Evolutionary conservation across 2,888 invertebrate genomes (phyloP).

Genomic region (Exephanes ischioxanthus): DNA sequence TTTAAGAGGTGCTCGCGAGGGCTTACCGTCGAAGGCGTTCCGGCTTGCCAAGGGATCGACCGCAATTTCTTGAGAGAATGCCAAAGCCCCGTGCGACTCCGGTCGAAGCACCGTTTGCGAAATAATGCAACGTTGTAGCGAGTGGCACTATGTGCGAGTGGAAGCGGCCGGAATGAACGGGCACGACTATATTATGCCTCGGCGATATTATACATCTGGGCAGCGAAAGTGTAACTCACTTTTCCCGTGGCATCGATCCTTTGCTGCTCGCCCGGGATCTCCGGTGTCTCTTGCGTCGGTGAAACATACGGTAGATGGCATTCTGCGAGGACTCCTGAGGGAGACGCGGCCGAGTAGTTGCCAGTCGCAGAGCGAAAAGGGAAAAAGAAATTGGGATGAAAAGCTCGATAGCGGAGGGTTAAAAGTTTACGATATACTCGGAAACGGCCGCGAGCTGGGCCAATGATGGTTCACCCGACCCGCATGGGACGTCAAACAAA

Average conservation of each 20-base stretch:
- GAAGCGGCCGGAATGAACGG: slow-evolving; percentile 14
- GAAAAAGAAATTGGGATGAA: slow-evolving; percentile 14
- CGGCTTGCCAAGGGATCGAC: slow-evolving; percentile 7
- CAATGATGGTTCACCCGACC: slow-evolving; percentile 27
- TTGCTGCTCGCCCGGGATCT: background rate
- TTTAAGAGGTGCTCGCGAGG: background rate
- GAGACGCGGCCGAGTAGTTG: background rate
- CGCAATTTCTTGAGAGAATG: slow-evolving; percentile 40
- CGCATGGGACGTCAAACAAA: slow-evolving; percentile 46
- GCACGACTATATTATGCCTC: background rate
- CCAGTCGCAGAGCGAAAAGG: background rate
- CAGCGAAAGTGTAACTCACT: background rate
- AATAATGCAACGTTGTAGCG: slow-evolving; percentile 55
- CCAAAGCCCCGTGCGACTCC: slow-evolving; percentile 29
- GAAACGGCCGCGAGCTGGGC: slow-evolving; percentile 8
- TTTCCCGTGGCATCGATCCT: slow-evolving; percentile 5
- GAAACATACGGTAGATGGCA: background rate
- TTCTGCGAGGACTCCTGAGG: slow-evolving; percentile 17
- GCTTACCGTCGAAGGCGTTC: background rate
- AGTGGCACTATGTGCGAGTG: background rate
- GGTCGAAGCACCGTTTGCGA: slow-evolving; percentile 43
- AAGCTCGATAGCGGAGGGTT: slow-evolving; percentile 44
- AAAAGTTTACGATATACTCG: slow-evolving; percentile 54
- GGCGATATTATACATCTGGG: slow-evolving; percentile 29
- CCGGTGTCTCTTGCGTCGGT: background rate